Evolutionary conservation across 2,113 vertebrate genomes (phyloP).

Genomic region (Epinephelus moara): DNA sequence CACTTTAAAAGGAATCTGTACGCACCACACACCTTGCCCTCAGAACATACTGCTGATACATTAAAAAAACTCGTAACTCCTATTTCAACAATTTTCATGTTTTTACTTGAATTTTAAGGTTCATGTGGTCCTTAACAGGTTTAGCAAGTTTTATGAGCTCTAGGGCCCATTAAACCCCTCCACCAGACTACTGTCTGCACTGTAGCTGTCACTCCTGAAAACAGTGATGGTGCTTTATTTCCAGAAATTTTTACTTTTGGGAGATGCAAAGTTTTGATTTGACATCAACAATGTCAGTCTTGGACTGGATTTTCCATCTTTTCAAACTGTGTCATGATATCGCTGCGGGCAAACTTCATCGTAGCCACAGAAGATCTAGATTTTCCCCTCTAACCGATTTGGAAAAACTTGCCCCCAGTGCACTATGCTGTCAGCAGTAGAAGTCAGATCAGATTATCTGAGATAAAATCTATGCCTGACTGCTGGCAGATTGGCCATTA

Average conservation of each 20-base stretch:
- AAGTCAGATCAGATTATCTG: constrained; percentile 22
- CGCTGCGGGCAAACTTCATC: not conserved
- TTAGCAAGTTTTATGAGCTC: constrained; percentile 35
- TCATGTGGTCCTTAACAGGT: constrained; percentile 4
- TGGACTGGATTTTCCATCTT: constrained; percentile 4
- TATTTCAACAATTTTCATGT: constrained; percentile 50
- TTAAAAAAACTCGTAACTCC: not conserved
- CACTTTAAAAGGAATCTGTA: constrained; percentile 63
- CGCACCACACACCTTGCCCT: constrained; percentile 71
- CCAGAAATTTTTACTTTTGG: constrained; percentile 6
- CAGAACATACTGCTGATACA: constrained; percentile 51
- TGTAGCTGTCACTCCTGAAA: constrained; percentile 7
- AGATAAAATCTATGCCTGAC: constrained; percentile 24
- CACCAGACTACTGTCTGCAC: not conserved
- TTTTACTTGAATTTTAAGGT: constrained; percentile 52
- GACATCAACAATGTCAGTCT: constrained; percentile 1
- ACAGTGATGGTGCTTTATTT: constrained; percentile 11
- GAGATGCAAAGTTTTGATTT: constrained; percentile 30
- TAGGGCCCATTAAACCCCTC: not conserved
- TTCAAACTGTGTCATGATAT: constrained; percentile 23
- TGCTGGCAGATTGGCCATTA: constrained; percentile 26
- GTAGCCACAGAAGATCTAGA: constrained; percentile 21
- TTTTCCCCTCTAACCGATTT: constrained; percentile 32
- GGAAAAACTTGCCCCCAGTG: constrained; percentile 27
- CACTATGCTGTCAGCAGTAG: constrained; percentile 8